Base-by-base conservation (phyloP, 2,888 invertebrate species). In the Tenthredo livida region DNA sequence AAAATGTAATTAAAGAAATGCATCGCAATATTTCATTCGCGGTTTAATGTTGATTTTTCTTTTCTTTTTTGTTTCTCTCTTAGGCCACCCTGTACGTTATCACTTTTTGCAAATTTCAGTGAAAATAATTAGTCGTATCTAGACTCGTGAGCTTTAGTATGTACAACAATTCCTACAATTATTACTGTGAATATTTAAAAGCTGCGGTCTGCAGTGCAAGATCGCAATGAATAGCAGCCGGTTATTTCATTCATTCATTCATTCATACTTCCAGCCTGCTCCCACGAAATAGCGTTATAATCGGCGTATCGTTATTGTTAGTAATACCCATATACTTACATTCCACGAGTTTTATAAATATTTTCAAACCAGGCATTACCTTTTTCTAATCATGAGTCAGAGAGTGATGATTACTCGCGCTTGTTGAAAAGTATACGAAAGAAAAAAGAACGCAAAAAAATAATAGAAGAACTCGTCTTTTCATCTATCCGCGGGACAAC, bases 201-300 rank as follows among this genome's bases (percentile, higher is more conserved):
- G 87, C 87, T 88, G 88, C 88, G 88, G 87, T 88, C 88, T 88
- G 87, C 37, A 37, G 37, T 73, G 87, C 87, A 58, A 86, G 88
- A 29, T 50, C 40, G 86, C 89, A 88, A 90, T 91, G 89, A 92
- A 92, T 91, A 91, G 90, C 89, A 89, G 88, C 88, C 88, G 89
- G 89, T 54, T 77, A 88, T 88, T 91, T 90, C 91, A 92, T 92
- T 92, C 33, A 33, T 33, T 33, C 33, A 33, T 33, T 33, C 91
- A 92, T 91, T 89, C 89, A 47, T 87, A 86, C 61, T 25, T 5
- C 12, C 61, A 29, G 61, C 61, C 61, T 21, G 61, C 61, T 29
- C 61, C 4, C 12, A 29, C 61, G 25, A 61, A 61, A 61, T 5
- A 61, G 21, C 12, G 12, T 61, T 61, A 61, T 61, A 61, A 29